Evolutionary conservation across 2,113 vertebrate genomes (phyloP), one percentile per base, ranked within the genome.

Genomic region (Protobothrops mucrosquamatus): DNA sequence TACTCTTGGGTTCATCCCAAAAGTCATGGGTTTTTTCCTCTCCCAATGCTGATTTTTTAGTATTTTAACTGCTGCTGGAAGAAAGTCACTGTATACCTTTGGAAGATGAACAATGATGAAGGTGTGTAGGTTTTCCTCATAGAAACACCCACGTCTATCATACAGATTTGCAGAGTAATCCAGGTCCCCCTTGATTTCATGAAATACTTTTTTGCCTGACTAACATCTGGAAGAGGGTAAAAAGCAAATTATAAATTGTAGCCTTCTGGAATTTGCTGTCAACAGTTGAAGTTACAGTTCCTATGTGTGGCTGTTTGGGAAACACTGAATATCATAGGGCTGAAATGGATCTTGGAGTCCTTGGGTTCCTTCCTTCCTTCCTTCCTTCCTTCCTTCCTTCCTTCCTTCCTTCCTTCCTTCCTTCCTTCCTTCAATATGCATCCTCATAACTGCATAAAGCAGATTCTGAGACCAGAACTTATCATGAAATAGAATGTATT

Each of bases 401-500:
- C 56, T 57, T 6, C 56, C 56, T 57, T 6, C 56, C 57, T 85
- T 14, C 61, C 43, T 14, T 34, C 18, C 23, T 9, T 26, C 74
- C 56, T 48, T 59, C 29, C 89, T 24, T 4, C 8, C 6, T 10
- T 24, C 10, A 55, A 91, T 95, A 61, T 51, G 93, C 39, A 94
- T 6, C 54, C 24, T 52, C 95, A 29, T 46, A 39, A 54, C 91
- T 56, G 87, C 54, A 91, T 93, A 10, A 93, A 95, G 64, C 92
- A 87, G 61, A 85, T 93, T 87, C 23, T 90, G 26, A 2, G 34
- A 10, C 18, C 29, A 56, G 43, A 24, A 89, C 93, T 91, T 92
- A 85, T 26, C 56, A 55, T 64, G 89, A 10, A 85, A 57, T 89
- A 57, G 0, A 0, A 69, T 93, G 74, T 5, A 51, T 96, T 0